Percentiles rank a stretch among this genome's conserved stretches.
Evolutionary conservation across 2,113 vertebrate species (phyloP).

Genomic region (Cairina moschata): DNA sequence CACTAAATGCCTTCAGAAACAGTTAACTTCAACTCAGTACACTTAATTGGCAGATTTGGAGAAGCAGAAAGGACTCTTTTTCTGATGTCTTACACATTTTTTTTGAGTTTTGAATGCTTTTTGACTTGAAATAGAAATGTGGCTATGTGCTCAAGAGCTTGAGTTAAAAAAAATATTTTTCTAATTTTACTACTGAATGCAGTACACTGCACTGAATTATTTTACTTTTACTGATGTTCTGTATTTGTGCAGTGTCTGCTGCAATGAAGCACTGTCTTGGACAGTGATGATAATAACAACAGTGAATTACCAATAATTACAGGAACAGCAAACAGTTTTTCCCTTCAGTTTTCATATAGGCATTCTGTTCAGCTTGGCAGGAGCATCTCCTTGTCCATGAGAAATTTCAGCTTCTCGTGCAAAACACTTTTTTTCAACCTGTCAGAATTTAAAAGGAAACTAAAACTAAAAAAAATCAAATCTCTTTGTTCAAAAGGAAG

Average conservation of each 20-base stretch:
- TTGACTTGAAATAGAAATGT: neutral
- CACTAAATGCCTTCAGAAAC: neutral
- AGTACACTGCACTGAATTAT: neutral
- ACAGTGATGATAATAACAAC: neutral
- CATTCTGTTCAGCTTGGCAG: neutral
- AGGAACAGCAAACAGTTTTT: slow-evolving; percentile 1
- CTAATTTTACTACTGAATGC: neutral
- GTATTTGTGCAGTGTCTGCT: neutral
- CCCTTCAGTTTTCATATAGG: neutral
- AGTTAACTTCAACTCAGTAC: neutral
- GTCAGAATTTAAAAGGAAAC: neutral
- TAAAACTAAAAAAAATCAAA: neutral
- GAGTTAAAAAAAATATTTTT: neutral
- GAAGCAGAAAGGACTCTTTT: neutral
- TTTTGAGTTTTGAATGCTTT: neutral
- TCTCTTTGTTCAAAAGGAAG: slow-evolving; percentile 24
- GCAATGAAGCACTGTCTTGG: neutral
- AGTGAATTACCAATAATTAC: slow-evolving; percentile 20
- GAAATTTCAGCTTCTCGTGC: neutral
- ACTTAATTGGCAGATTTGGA: neutral
- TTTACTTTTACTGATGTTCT: neutral
- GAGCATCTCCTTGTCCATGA: neutral
- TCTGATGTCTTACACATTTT: neutral
- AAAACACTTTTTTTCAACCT: neutral
- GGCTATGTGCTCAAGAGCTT: neutral